A percentile compares a stretch with the other conserved stretches of the same genome.
Conservation (phyloP, 2,113 vertebrate genomes). For the Toxotes chatareus region DNA sequence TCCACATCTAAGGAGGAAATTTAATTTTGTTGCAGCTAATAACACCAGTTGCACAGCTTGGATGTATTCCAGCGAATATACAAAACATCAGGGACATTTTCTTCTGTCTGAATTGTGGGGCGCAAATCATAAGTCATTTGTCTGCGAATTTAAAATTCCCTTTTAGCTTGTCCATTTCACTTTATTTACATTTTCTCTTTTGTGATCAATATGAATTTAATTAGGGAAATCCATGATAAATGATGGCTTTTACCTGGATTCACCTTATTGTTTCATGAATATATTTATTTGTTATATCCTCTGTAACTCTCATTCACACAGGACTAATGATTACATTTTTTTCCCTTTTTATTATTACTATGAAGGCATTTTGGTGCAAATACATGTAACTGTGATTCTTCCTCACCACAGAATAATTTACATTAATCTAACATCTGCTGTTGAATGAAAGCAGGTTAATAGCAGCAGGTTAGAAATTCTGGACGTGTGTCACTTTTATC, state of each 20-base stretch:
- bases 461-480: not conserved
- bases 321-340: not conserved
- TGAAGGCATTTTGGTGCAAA: not conserved
- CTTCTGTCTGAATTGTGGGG: not conserved
- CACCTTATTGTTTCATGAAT: not conserved
- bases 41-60: slow-evolving; percentile 31
- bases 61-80: slow-evolving; percentile 10
- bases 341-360: not conserved
- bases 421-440: not conserved
- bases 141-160: not conserved
- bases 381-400: not conserved
- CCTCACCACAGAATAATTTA: not conserved
- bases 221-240: not conserved
- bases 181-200: slow-evolving; percentile 5
- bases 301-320: not conserved
- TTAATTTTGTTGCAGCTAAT: slow-evolving; percentile 42
- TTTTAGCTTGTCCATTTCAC: not conserved
- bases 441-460: not conserved
- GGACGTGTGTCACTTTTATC: not conserved
- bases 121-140: not conserved
- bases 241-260: not conserved
- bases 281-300: not conserved
- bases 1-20: slow-evolving; percentile 28
- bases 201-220: slow-evolving; percentile 16
- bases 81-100: slow-evolving; percentile 11